Evolutionary conservation across 2,888 invertebrate genomes (phyloP).

Genomic region (Diarsia dahlii): DNA sequence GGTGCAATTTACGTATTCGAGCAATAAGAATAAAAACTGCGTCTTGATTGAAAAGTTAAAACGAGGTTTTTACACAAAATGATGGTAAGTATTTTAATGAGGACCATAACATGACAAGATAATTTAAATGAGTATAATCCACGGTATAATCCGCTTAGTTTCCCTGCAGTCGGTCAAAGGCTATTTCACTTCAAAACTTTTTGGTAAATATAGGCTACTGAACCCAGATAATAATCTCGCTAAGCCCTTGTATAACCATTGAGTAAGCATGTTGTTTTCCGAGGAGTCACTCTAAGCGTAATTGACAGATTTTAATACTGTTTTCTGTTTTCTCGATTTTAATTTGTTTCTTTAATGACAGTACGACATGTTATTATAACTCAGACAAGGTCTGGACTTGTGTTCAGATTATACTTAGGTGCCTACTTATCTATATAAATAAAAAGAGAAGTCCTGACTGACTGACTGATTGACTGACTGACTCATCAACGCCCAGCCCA

Average conservation of each 20-base stretch:
- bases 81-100: background rate
- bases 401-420: too few species aligned
- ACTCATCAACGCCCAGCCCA: too few species aligned
- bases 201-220: background rate
- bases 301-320: slow-evolving; percentile 26
- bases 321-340: slow-evolving; percentile 5
- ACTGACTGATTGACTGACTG: too few species aligned
- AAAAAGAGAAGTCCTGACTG: too few species aligned
- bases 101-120: too few species aligned
- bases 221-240: slow-evolving; percentile 10
- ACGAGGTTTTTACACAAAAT: background rate
- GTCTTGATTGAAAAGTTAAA: background rate
- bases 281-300: background rate
- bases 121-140: too few species aligned
- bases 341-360: slow-evolving; percentile 23
- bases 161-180: too few species aligned
- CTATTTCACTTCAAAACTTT: background rate
- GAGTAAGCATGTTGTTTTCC: slow-evolving; percentile 16
- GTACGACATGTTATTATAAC: background rate
- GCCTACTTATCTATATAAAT: too few species aligned
- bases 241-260: background rate
- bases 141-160: too few species aligned
- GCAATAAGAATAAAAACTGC: background rate
- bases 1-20: too few species aligned
- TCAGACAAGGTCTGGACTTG: background rate